Evolutionary conservation across 2,888 invertebrate genomes (phyloP), one percentile per base, ranked within the genome.

Genomic region (Microchrysa polita): DNA sequence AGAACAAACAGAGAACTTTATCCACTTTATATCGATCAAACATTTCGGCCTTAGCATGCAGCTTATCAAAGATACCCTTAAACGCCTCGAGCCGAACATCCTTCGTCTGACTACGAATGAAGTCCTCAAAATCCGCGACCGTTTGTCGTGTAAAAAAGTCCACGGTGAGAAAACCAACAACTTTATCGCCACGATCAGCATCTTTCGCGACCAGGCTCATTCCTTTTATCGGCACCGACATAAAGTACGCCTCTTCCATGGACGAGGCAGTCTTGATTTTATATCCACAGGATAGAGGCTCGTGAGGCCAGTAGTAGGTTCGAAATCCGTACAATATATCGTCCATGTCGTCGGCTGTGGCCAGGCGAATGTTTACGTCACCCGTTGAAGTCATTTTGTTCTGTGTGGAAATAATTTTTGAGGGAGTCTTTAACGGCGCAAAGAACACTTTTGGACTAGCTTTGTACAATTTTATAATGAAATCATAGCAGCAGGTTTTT

Each of bases 221-320:
- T 22, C 72, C 76, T n/a, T 75, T 73, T 12, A 71, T 16, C 5
- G 76, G 53, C 7, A 67, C 23, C 1, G 72, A 55, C 63, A 75
- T 73, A 23, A 76, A 74, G 40, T 75, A 77, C 22, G 73, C 61
- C 40, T 77, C 77, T 72, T 78, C 78, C 27, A 72, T 73, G 12
- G 18, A 9, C 14, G 76, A 75, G 27, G 76, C 77, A 10, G 40
- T 59, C 48, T 73, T 73, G 20, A 74, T 74, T 20, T 74, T 53
- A 73, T 75, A 75, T 12, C 77, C 76, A 20, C 67, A 44, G 16
- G 78, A 76, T 16, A 78, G 73, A 48, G 78, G 76, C 27, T 78
- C 78, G 18, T 78, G 74, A 40, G 76, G 76, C 60, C 76, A 78
- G 63, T 76, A 78, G 74, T 75, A 61, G 12, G 72, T 65, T n/a